A percentile compares a stretch with the other conserved stretches of the same genome.
phyloP scores from a whole-genome alignment of 2,888 invertebrate species.

The Ectemnius continuus region DNA sequence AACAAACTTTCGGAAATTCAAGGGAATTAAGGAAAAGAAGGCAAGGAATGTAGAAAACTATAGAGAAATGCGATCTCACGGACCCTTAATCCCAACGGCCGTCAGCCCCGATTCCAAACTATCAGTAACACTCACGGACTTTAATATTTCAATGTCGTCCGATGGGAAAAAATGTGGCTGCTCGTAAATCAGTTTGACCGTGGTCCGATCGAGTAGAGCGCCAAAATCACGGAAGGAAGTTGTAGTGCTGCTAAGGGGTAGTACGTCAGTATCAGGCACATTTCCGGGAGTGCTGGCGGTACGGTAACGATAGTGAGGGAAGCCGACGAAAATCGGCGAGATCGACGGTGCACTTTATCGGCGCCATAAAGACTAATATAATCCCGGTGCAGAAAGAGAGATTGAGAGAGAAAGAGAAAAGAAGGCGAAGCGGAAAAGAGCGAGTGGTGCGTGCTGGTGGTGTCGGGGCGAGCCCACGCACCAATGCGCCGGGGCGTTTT shows the following conservation, averaged over 20 bases:
- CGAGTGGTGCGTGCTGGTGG: conserved; percentile 44
- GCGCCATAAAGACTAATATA: conserved; percentile 73
- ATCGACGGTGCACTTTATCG: conserved; percentile 74
- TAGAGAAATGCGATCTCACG: no score
- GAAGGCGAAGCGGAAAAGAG: conserved; percentile 22
- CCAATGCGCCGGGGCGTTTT: conserved; percentile 66
- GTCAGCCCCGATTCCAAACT: no score
- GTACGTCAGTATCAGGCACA: conserved; percentile 45
- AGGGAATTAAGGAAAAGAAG: no score
- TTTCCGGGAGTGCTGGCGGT: conserved; percentile 8
- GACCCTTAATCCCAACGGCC: no score
- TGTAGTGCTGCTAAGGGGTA: not conserved
- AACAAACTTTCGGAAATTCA: no score
- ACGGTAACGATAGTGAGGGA: conserved; percentile 22
- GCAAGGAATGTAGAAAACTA: no score
- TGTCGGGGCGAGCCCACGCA: conserved; percentile 47
- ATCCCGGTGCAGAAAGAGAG: conserved; percentile 62
- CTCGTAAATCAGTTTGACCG: no score
- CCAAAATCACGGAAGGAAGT: not conserved
- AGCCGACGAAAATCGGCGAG: conserved; percentile 38
- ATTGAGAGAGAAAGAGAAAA: conserved; percentile 33
- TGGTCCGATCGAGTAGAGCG: not conserved
- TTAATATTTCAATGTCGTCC: no score
- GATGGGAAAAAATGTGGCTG: no score
- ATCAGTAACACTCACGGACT: no score